phyloP scores from a whole-genome alignment of 92 coral and sea anemone genomes.

The Montipora capitata region DNA sequence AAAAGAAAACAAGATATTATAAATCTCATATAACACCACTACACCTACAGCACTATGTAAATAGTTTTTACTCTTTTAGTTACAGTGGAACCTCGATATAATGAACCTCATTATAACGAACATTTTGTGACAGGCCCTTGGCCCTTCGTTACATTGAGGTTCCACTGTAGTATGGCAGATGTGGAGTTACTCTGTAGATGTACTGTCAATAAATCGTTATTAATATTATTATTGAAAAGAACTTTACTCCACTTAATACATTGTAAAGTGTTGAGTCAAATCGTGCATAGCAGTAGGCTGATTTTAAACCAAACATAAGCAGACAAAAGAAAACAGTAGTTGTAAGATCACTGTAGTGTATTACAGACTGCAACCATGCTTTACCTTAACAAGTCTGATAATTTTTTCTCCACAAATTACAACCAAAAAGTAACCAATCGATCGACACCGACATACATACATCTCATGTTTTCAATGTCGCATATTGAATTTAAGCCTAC shows the following conservation, averaged over 20 bases:
- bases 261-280: slow-evolving; percentile 13
- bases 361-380: no score
- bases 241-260: slow-evolving; percentile 13
- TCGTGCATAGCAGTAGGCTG: slow-evolving; percentile 9
- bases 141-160: no score
- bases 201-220: slow-evolving; percentile 10
- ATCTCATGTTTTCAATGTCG: no score
- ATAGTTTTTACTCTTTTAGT: slow-evolving; percentile 12
- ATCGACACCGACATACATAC: no score
- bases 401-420: no score
- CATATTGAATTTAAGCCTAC: no score
- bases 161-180: no score
- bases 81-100: neutral
- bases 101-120: no score
- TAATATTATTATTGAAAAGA: slow-evolving; percentile 12
- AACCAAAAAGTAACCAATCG: no score
- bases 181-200: slow-evolving; percentile 1
- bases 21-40: slow-evolving; percentile 16
- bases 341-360: slow-evolving; percentile 3
- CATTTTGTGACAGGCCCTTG: no score
- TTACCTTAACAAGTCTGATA: no score
- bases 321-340: slow-evolving; percentile 11
- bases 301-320: slow-evolving; percentile 13
- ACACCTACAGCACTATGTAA: slow-evolving; percentile 13
- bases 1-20: slow-evolving; percentile 9